These are phyloP conservation scores for Drosophila bipectinata DNA, from an alignment of 1,140 invertebrate genomes.

Conservation along the genomic window DNA sequence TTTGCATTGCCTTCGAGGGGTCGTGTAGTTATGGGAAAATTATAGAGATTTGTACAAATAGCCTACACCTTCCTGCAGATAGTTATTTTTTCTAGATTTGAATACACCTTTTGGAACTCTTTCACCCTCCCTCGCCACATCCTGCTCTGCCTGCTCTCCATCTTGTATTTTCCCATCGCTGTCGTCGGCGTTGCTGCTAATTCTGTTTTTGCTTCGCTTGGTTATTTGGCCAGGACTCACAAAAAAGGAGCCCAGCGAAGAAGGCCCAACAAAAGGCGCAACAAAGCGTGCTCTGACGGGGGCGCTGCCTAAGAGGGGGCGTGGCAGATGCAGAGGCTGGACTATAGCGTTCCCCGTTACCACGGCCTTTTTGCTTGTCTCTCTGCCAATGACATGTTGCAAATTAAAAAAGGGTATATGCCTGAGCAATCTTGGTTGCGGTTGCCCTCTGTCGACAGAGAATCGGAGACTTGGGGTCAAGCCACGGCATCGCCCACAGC, in stretches of 20 bases:
- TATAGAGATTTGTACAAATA: too few relatives aligned
- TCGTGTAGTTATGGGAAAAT: too few relatives aligned
- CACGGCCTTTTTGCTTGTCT: slow-evolving; percentile 69
- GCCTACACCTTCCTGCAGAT: too few relatives aligned
- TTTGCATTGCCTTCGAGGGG: too few relatives aligned
- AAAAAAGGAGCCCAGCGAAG: slow-evolving; percentile 37
- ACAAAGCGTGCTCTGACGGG: slow-evolving; percentile 60
- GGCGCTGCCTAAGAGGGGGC: not conserved
- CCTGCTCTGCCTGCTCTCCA: slow-evolving; percentile 56
- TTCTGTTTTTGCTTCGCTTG: slow-evolving; percentile 69
- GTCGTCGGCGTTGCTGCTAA: slow-evolving; percentile 61
- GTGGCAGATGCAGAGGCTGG: slow-evolving; percentile 9
- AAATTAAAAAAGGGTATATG: slow-evolving; percentile 82
- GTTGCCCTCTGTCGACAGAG: slow-evolving; percentile 54
- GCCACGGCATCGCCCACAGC: slow-evolving; percentile 10
- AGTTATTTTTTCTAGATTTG: not conserved
- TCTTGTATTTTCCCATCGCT: slow-evolving; percentile 42
- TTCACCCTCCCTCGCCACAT: slow-evolving; percentile 31
- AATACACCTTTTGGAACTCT: slow-evolving; percentile 14
- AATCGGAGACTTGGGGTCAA: slow-evolving; percentile 36
- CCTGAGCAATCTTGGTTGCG: slow-evolving; percentile 76
- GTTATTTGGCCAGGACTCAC: slow-evolving; percentile 45
- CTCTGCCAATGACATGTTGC: slow-evolving; percentile 81
- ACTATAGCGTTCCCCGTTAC: slow-evolving; percentile 1
- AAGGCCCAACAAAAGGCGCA: slow-evolving; percentile 67